Conservation (phyloP, 1,140 invertebrate genomes). For the Eupristina koningsbergeri region DNA sequence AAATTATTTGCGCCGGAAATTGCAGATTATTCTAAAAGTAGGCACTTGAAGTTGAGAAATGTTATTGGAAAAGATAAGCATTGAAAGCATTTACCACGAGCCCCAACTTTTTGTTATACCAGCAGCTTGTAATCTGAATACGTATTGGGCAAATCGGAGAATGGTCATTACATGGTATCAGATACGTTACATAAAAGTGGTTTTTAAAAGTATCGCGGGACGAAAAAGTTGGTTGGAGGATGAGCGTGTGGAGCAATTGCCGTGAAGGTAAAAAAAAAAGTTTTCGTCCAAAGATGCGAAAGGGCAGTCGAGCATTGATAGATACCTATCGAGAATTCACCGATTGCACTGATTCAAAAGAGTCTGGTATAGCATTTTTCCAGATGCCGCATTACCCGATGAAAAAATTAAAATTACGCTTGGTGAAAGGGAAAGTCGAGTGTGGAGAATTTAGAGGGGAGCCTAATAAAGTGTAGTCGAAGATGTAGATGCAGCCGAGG, state of each 20-base stretch:
- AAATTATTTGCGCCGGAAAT: neutral
- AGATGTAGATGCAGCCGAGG: neutral
- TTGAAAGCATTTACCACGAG: neutral
- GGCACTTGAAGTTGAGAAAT: neutral
- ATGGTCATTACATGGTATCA: neutral
- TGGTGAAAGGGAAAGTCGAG: neutral
- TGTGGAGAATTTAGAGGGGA: too few relatives aligned
- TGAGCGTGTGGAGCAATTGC: too few relatives aligned
- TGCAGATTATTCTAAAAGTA: neutral
- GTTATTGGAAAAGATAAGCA: neutral
- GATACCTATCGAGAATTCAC: neutral
- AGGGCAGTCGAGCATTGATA: neutral
- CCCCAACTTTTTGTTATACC: neutral
- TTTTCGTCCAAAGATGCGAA: neutral
- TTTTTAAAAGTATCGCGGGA: neutral
- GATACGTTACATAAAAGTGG: neutral
- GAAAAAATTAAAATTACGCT: neutral
- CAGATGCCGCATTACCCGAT: too few relatives aligned
- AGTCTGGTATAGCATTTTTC: neutral
- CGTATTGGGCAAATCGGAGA: neutral
- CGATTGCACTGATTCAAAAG: too few relatives aligned
- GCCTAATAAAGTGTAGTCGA: neutral
- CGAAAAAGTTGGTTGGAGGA: neutral
- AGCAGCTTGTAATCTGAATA: neutral
- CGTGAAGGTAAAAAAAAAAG: neutral